Percentiles rank a stretch among this genome's conserved stretches.
Conservation (phyloP, 2,888 invertebrate species). For the Julus scandinavius region DNA sequence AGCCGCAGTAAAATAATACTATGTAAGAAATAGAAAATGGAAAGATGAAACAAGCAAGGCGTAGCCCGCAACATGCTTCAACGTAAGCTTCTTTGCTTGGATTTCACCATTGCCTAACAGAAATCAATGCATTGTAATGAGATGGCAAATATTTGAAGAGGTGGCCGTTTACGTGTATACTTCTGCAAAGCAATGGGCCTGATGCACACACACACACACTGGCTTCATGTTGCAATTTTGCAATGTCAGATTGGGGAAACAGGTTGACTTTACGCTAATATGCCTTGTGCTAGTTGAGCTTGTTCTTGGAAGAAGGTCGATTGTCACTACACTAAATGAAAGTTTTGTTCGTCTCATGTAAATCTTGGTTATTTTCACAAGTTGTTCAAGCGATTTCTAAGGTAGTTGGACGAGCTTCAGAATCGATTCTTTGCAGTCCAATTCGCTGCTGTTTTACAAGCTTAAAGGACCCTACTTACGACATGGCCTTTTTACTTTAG, state of each 20-base stretch:
- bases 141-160: constrained; percentile 53
- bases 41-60: constrained; percentile 23
- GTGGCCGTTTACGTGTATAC: neutral
- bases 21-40: neutral
- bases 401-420: too few relatives aligned
- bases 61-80: neutral
- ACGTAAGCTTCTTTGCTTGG: neutral
- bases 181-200: neutral
- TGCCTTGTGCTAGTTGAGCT: too few relatives aligned
- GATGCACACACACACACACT: neutral
- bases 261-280: neutral
- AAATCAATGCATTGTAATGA: constrained; percentile 56
- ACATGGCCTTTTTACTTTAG: too few relatives aligned
- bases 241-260: neutral
- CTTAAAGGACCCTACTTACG: too few relatives aligned
- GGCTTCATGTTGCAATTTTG: neutral
- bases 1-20: neutral
- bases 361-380: too few relatives aligned
- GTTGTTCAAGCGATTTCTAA: too few relatives aligned
- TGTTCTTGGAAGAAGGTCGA: too few relatives aligned
- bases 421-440: too few relatives aligned
- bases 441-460: too few relatives aligned
- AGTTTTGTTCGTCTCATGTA: too few relatives aligned
- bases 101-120: neutral
- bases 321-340: too few relatives aligned